Base-by-base conservation (phyloP, 1,140 invertebrate genomes). In the Calliphora vicina region DNA sequence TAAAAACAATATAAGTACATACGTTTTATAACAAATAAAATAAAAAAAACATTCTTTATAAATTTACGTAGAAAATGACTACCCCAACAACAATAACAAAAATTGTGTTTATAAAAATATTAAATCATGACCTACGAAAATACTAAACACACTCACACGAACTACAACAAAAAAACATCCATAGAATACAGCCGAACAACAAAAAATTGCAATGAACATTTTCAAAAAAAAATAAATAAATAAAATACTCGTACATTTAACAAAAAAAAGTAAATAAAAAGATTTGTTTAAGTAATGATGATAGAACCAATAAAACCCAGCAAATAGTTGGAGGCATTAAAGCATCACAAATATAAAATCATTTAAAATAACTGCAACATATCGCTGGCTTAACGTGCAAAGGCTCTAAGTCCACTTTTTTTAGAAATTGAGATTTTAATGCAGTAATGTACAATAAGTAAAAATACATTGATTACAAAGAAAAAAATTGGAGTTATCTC, bases 111-210 rank as follows among this genome's bases (percentile, higher is more conserved):
- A 67, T 67, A 67, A 67, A 67, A 17, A 50, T 50, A 50, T 67
- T 20, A 67, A 67, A 67, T 67, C 61, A 67, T 67, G 61, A 67
- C 61, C 61, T 67, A 67, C 61, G 61, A 67, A 67, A 57, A 57
- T 57, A 57, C 45, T 17, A 57, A 57, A 57, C 3, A 57, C 0
- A 2, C 6, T 57, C n/a, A n/a, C n/a, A n/a, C n/a, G n/a, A n/a
- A n/a, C 3, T 57, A 17, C 12, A n/a, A 57, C 2, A 50, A 50
- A 50, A 20, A 67, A 67, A 67, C 20, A 67, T 23, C 57, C 17
- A 67, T n/a, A 17, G 4, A 50, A 50, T 13, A 50, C 45, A 50
- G 15, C 17, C 45, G 15, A 50, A 50, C 12, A 50, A 50, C 12
- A 50, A 50, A 50, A 50, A 17, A 50, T 50, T 50, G 45, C 45